These are phyloP conservation scores for Cantharis lateralis DNA, from an alignment of 2,888 invertebrate species.

Conservation along the genomic window DNA sequence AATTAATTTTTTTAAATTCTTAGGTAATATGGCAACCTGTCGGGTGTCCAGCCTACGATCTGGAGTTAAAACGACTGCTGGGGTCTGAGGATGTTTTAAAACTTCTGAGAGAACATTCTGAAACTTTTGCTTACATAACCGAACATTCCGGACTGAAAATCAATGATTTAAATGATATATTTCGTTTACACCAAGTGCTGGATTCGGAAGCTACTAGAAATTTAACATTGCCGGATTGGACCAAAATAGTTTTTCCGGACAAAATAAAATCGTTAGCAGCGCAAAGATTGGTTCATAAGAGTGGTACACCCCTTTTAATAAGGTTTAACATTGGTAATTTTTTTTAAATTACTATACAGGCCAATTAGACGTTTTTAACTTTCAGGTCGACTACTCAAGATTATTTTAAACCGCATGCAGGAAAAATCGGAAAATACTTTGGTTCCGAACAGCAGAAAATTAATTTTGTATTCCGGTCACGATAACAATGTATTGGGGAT, in stretches of 20 bases:
- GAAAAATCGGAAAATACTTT: constrained; percentile 36
- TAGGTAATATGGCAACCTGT: neutral
- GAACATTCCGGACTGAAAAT: neutral
- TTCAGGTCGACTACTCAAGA: constrained; percentile 48
- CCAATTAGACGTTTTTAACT: neutral
- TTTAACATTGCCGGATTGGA: neutral
- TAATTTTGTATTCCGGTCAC: constrained; percentile 50
- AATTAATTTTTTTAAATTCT: neutral
- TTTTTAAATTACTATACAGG: too few species aligned
- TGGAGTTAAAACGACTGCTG: neutral
- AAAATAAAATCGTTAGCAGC: neutral
- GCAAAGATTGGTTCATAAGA: neutral
- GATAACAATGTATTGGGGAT: constrained; percentile 47
- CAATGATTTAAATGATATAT: neutral
- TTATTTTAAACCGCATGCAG: constrained; percentile 42
- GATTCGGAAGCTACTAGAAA: neutral
- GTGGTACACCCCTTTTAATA: neutral
- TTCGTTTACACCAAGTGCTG: neutral
- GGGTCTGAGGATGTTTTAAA: neutral
- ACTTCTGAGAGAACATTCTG: neutral
- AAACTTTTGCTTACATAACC: neutral
- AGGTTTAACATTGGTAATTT: neutral
- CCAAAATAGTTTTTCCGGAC: neutral
- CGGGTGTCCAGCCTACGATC: neutral
- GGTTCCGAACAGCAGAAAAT: constrained; percentile 38